Base-by-base conservation (phyloP, 2,888 invertebrate species). In the Parelbella ahira region DNA sequence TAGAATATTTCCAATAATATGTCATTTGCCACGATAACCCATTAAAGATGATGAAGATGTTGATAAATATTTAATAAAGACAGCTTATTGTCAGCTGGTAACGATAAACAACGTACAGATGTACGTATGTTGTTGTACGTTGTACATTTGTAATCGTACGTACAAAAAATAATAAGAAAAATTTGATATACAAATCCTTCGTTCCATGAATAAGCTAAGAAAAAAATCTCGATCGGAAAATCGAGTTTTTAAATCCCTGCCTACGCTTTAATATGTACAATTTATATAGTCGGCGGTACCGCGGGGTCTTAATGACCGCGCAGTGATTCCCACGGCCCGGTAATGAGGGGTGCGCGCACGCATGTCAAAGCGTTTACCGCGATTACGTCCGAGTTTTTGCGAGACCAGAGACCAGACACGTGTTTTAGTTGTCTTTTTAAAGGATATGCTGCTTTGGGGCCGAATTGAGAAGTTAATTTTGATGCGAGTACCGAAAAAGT, bases 281-380 rank as follows among this genome's bases (percentile, higher is more conserved):
- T 39, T 30, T 24, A 39, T 38, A 18, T 39, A 25, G 10, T 23
- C 12, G 9, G 9, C 21, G 19, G 32, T 19, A 32, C 23, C 18
- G 15, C 18, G 25, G 25, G 32, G 24, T 30, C 24, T 19, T 41
- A 41, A 41, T 33, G 41, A 33, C 27, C 21, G 33, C 10, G 18
- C 41, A 33, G 33, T 27, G 33, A 15, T 53, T 54, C 56, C 53
- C 55, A 53, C 55, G 56, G 43, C 47, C 24, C 7, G 7, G 34
- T 52, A 51, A 50, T 48, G 41, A 27, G 33, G 33, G 39, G 33
- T 33, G 38, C 36, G 48, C 49, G 36, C 50, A 51, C 54, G 52
- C 56, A 56, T 56, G 56, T 55, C 53, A 55, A 51, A 51, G 47
- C 48, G 43, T 53, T 56, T 53, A 54, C 50, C 41, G 47, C 51